Conservation (phyloP, 1,140 invertebrate species). For the Drosophila chauvacae region DNA sequence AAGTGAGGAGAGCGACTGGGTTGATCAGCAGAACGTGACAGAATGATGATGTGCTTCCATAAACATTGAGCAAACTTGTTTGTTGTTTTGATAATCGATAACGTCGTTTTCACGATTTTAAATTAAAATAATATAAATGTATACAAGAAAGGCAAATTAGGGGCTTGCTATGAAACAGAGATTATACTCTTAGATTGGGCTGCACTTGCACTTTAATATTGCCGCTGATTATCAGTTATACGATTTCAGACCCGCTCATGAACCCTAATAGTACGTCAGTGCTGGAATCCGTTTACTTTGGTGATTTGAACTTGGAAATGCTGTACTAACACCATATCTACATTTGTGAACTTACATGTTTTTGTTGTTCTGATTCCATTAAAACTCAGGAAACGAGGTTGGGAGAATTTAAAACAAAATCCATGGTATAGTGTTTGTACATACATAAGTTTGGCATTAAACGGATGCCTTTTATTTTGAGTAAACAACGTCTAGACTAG, state of each 20-base stretch:
- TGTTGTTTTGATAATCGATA: background rate
- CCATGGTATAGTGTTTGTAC: background rate
- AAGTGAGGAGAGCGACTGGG: background rate
- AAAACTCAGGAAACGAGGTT: background rate
- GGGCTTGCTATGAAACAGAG: background rate
- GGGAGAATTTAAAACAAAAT: background rate
- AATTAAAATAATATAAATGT: background rate
- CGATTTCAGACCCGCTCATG: background rate
- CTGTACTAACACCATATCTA: background rate
- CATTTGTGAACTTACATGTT: background rate
- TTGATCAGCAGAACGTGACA: constrained; percentile 6
- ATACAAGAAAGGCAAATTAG: background rate
- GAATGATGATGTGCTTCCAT: background rate
- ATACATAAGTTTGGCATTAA: background rate
- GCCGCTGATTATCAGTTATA: constrained; percentile 4
- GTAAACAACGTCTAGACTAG: constrained; percentile 13
- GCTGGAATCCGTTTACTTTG: background rate
- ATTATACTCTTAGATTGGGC: constrained; percentile 5
- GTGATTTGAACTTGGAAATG: background rate
- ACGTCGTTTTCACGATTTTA: background rate
- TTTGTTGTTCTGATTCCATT: background rate
- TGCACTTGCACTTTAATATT: constrained; percentile 1
- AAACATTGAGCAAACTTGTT: constrained; percentile 1
- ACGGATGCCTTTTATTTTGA: background rate
- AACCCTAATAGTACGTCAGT: constrained; percentile 5